phyloP scores from a whole-genome alignment of 2,888 invertebrate genomes.

The Ophion costatus region DNA sequence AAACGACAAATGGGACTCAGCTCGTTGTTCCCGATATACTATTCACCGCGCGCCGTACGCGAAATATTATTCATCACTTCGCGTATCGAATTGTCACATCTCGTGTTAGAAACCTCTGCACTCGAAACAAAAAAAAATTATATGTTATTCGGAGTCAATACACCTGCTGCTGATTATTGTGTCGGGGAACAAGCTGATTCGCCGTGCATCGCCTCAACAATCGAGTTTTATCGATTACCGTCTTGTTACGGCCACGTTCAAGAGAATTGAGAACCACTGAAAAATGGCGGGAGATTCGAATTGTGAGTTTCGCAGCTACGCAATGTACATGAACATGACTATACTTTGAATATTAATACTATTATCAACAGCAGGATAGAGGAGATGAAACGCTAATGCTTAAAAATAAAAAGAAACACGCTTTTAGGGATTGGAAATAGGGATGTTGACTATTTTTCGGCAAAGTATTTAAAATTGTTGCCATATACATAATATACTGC shows the following conservation, averaged over 20 bases:
- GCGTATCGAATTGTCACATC: constrained; percentile 6
- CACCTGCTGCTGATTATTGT: constrained; percentile 34
- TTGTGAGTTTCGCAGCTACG: not conserved
- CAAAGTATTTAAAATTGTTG: too few species aligned
- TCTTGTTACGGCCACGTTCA: constrained; percentile 20
- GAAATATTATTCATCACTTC: not conserved
- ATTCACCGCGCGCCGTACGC: not conserved
- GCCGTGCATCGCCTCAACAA: constrained; percentile 24
- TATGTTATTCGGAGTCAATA: constrained; percentile 28
- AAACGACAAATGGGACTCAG: not conserved
- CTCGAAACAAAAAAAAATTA: constrained; percentile 15
- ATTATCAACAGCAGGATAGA: not conserved
- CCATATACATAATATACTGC: too few species aligned
- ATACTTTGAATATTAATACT: not conserved
- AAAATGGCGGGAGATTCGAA: constrained; percentile 12
- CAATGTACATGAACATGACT: not conserved
- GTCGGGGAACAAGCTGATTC: not conserved
- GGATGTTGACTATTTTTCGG: too few species aligned
- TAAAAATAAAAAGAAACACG: not conserved
- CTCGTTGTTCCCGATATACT: not conserved
- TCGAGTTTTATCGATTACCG: constrained; percentile 30
- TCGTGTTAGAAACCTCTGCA: not conserved
- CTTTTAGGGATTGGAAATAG: too few species aligned
- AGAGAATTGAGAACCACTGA: constrained; percentile 17
- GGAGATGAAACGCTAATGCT: too few species aligned